Evolutionary conservation across 2,113 vertebrate genomes (phyloP), one percentile per base, ranked within the genome.

Genomic region (Pleuronectes platessa): DNA sequence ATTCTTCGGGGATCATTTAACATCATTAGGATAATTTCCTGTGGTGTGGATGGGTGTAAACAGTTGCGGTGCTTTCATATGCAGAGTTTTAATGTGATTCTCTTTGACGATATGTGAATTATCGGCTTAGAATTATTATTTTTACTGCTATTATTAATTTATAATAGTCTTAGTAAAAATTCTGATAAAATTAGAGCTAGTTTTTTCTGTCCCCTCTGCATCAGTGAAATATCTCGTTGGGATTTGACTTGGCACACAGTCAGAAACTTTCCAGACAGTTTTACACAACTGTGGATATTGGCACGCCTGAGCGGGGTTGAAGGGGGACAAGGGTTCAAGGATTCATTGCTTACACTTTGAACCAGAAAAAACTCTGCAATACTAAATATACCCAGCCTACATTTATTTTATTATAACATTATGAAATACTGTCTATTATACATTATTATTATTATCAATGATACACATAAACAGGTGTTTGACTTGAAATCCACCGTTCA

Each of bases 261-360:
- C 14, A 2, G 51, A 54, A 54, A n/a, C 20, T 54, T 9, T n/a
- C 51, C 49, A 59, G 60, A 63, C 5, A 20, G 27, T 37, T 35
- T 68, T 84, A 47, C 3, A 10, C 53, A 83, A 40, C 68, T 70
- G 54, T 54, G 8, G 35, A 78, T 20, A 35, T 45, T 84, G 59
- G 64, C 83, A 47, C n/a, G 21, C 3, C 31, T 26, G 54, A 35
- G n/a, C 35, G 24, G 24, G 12, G 0, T n/a, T n/a, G n/a, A n/a
- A n/a, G n/a, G n/a, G n/a, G n/a, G 26, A 21, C 20, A 2, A 17
- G 40, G 1, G 2, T 6, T 54, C 2, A 10, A 31, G 18, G 0
- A 10, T 14, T 31, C 31, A 31, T 31, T 6, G 31, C 6, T 7
- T 1, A 5, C 1, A 7, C 31, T 31, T 31, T 31, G 31, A 31